These are phyloP conservation scores for Mycetomoellerius zeteki DNA, from an alignment of 1,140 invertebrate genomes.

Conservation along the genomic window DNA sequence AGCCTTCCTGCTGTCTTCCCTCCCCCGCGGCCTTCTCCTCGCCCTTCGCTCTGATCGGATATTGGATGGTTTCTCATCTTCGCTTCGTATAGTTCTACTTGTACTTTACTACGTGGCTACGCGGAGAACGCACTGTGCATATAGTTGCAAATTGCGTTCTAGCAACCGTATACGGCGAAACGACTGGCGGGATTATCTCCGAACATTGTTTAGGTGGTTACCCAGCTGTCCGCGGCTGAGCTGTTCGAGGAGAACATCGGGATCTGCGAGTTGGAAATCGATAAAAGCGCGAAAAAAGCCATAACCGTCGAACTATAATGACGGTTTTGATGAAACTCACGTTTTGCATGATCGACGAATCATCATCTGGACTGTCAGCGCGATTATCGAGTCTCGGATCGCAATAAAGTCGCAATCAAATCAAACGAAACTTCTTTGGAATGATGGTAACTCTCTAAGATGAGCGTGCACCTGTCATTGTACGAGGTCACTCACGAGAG, in stretches of 20 bases:
- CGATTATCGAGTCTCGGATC: constrained; percentile 42
- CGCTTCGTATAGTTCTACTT: constrained; percentile 56
- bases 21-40: constrained; percentile 4
- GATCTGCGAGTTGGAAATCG: constrained; percentile 29
- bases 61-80: constrained; percentile 67
- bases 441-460: constrained; percentile 31
- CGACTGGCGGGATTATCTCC: constrained; percentile 56
- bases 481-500: constrained; percentile 67
- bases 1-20: constrained; percentile 53
- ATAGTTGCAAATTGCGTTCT: constrained; percentile 60
- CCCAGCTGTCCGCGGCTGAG: constrained; percentile 22
- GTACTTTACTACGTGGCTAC: constrained; percentile 20
- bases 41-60: constrained; percentile 54
- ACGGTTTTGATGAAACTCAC: constrained; percentile 46
- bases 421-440: constrained; percentile 13
- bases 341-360: constrained; percentile 48
- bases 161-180: constrained; percentile 50
- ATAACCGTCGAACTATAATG: constrained; percentile 33
- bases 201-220: constrained; percentile 61
- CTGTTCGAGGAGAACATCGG: constrained; percentile 18
- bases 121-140: constrained; percentile 43
- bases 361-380: constrained; percentile 29
- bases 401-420: constrained; percentile 44
- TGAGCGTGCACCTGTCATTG: constrained; percentile 66
- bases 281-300: constrained; percentile 51